Conservation (phyloP, 1,140 invertebrate species). For the Bilobella aurantiaca region DNA sequence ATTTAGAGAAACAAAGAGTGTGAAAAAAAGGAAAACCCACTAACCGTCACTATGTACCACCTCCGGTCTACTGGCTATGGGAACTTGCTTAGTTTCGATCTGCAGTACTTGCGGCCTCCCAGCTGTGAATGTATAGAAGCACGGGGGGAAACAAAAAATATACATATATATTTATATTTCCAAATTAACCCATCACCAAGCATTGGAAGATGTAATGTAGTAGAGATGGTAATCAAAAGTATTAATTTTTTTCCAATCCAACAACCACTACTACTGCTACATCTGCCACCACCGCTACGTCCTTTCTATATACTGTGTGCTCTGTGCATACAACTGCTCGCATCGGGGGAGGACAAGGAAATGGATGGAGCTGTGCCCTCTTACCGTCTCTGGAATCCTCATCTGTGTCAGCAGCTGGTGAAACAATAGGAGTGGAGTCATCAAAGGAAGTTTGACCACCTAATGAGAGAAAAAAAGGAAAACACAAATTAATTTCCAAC, state of each 20-base stretch:
- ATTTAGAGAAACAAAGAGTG: neutral
- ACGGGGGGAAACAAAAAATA: no score
- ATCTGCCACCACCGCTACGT: no score
- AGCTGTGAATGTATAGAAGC: conserved; percentile 21
- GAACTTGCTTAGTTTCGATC: conserved; percentile 78
- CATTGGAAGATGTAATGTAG: neutral
- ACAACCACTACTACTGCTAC: no score
- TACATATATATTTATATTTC: no score
- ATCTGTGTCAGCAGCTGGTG: conserved; percentile 65
- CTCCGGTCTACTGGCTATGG: conserved; percentile 72
- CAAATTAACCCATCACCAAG: conserved; percentile 15
- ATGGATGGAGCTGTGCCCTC: neutral
- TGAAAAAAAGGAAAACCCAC: no score
- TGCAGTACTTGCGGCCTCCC: conserved; percentile 60
- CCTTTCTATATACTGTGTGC: no score
- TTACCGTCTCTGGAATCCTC: conserved; percentile 67
- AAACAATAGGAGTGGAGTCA: no score
- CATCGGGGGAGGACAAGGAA: neutral
- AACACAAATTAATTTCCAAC: no score
- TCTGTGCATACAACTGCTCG: no score
- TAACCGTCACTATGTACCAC: conserved; percentile 80
- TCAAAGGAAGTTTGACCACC: conserved; percentile 49
- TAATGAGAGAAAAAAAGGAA: conserved; percentile 28
- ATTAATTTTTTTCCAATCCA: no score
- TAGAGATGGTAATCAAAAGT: no score